Conservation (phyloP, 1,140 invertebrate species). For the Muscidifurax raptorellus region DNA sequence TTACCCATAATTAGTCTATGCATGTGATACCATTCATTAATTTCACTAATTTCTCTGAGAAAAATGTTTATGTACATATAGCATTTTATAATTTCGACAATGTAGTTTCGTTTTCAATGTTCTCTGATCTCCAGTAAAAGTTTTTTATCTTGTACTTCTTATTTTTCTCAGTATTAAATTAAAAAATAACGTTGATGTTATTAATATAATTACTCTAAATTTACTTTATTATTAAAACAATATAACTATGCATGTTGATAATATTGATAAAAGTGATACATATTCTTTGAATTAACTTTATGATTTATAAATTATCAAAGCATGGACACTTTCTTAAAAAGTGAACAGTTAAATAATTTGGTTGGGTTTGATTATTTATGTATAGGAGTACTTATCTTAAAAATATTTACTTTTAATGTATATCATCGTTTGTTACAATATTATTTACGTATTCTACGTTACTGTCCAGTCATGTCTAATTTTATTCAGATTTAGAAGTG, state of each 20-base stretch:
- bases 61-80: slow-evolving; percentile 18
- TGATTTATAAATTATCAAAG: neutral
- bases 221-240: neutral
- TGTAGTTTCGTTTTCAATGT: neutral
- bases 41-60: slow-evolving; percentile 34
- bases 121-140: neutral
- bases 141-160: neutral
- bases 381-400: neutral
- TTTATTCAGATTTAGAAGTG: neutral
- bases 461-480: neutral
- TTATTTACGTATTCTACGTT: neutral
- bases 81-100: neutral
- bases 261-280: neutral
- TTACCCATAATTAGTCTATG: slow-evolving; percentile 52
- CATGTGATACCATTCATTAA: slow-evolving; percentile 56
- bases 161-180: neutral
- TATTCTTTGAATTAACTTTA: neutral
- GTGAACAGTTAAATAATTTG: neutral
- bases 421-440: neutral
- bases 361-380: neutral
- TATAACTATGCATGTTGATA: slow-evolving; percentile 17
- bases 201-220: neutral
- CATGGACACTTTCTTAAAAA: neutral
- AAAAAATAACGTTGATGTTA: neutral
- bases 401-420: neutral